Evolutionary conservation across 2,797 vertebrate genomes (phyloP), one percentile per base, ranked within the genome.

Genomic region (Neosalanx taihuensis): DNA sequence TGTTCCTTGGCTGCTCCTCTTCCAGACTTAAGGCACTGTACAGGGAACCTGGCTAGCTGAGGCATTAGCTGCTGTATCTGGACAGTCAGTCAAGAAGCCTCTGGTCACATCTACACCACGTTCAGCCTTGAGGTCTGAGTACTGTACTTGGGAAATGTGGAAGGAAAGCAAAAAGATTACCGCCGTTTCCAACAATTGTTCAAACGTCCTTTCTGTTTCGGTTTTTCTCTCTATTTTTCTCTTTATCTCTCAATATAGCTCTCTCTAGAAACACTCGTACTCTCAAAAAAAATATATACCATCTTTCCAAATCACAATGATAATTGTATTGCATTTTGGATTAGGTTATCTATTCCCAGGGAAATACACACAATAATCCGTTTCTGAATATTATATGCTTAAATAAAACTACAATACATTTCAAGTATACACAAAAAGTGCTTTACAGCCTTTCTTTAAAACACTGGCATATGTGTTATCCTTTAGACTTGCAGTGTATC

Each of bases 271-370:
- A 46, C 41, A 12, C 41, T 46, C 12, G 2, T 46, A 46, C 6
- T 37, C 6, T 37, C 6, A 17, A 30, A 61, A 35, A 71, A 62
- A 71, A 71, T 57, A 74, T 62, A 1, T 26, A 51, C 75, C 70
- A 70, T 51, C 76, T 81, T 77, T 83, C 75, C 78, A 64, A 74
- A 83, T 84, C 77, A 74, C 70, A 85, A 80, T 76, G 80, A 81
- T 67, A 80, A 77, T 67, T 79, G 79, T 76, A 82, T 72, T 72
- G 74, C 72, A 70, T 66, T 70, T 64, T 65, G 69, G 72, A 83
- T 81, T 82, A 71, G 76, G 79, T 71, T 72, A 70, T 4, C 1
- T 75, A 6, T 51, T 73, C 64, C 73, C 67, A 74, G 65, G 65
- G 53, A 78, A 80, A 77, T 74, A 85, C 78, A 67, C 79, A 59